Evolutionary conservation across 2,113 vertebrate genomes (phyloP), one percentile per base, ranked within the genome.

Genomic region (Xiphias gladius): DNA sequence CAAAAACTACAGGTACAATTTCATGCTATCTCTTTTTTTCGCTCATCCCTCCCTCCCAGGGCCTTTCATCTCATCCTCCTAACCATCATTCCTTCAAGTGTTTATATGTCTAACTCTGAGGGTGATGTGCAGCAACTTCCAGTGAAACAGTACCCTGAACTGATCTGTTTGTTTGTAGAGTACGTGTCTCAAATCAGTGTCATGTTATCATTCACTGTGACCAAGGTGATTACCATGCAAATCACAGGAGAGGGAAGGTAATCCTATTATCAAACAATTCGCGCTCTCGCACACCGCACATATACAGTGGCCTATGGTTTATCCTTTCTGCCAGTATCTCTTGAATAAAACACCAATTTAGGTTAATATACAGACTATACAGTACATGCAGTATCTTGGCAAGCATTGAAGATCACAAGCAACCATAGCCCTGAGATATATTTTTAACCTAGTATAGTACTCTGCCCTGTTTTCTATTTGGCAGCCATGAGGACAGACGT

Each of bases 181-280:
- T 14, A 39, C 11, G 17, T 39, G 50, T 52, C 20, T 73, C 64
- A 41, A 62, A 84, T 84, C 63, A 43, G 41, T 73, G 69, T 58
- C 55, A 46, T 59, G 63, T 43, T 63, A 57, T 77, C 59, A 86
- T 73, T 66, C 66, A 55, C 76, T 80, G 69, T 79, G 69, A 84
- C 86, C 39, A 65, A 91, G 76, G 39, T 22, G 64, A 80, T 86
- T 75, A 82, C n/a, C 17, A 64, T 63, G 50, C 58, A 69, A 76
- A 78, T 72, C 50, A 8, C 37, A 74, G 14, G 4, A 26, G 69
- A 76, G 7, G 7, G n/a, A 74, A 69, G 52, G 43, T 13, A 79
- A 82, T 84, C 35, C 41, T 63, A 28, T 79, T 71, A 71, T 50
- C 32, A 17, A 66, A 59, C 28, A 70, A 24, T 58, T 78, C n/a